These are phyloP conservation scores for Phaenicophaeus curvirostris DNA, from an alignment of 2,797 vertebrate genomes.

Conservation along the genomic window DNA sequence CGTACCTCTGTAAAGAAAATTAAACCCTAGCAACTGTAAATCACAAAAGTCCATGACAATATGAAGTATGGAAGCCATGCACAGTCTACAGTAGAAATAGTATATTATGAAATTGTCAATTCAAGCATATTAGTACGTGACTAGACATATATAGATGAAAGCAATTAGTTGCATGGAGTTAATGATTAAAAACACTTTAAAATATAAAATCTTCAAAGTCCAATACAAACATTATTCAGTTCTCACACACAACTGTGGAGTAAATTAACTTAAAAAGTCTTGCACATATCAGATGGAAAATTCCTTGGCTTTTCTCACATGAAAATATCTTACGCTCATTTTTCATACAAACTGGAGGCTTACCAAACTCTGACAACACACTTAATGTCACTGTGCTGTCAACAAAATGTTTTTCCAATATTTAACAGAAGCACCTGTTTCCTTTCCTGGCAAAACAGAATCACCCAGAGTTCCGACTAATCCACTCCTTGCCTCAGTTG, in stretches of 20 bases:
- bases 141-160: background rate
- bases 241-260: background rate
- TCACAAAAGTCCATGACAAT: background rate
- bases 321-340: background rate
- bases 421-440: background rate
- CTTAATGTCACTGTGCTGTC: background rate
- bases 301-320: background rate
- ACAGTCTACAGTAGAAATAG: background rate
- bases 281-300: background rate
- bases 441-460: background rate
- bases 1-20: background rate
- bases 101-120: background rate
- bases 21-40: background rate
- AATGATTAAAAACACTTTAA: background rate
- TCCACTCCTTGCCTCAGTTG: background rate
- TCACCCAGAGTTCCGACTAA: background rate
- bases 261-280: background rate
- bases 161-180: background rate
- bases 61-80: background rate
- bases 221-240: background rate
- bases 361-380: background rate
- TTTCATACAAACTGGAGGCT: background rate
- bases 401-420: background rate
- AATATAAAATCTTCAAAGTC: background rate
- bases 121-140: background rate